Conservation (phyloP, 2,797 vertebrate species). For the Sternotherus odoratus region DNA sequence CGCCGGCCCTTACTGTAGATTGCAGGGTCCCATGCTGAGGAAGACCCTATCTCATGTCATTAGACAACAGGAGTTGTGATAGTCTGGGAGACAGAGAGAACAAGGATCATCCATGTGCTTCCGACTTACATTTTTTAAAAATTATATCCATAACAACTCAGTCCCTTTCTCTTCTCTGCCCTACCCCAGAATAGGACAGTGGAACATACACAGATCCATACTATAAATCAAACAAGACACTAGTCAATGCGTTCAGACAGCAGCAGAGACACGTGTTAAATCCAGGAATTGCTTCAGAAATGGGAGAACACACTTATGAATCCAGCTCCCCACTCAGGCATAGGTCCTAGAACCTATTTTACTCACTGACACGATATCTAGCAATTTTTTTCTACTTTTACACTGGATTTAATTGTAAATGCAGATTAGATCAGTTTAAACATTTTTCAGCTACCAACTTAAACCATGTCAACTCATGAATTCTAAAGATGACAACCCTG, state of each 20-base stretch:
- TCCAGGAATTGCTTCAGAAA: not conserved
- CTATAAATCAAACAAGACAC: not conserved
- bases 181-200: not conserved
- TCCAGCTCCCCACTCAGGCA: not conserved
- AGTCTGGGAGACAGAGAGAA: not conserved
- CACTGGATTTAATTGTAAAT: constrained; percentile 29
- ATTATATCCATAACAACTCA: constrained; percentile 36
- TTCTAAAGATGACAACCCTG: constrained; percentile 43
- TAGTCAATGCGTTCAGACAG: rapidly evolving
- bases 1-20: no score
- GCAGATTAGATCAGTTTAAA: constrained; percentile 32
- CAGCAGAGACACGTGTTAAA: not conserved
- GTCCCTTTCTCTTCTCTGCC: constrained; percentile 18
- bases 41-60: not conserved
- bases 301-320: not conserved
- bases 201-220: rapidly evolving
- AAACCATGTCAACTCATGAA: constrained; percentile 45
- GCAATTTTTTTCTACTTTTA: not conserved
- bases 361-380: not conserved
- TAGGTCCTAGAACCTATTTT: not conserved
- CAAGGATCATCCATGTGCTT: constrained; percentile 19
- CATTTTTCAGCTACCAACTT: constrained; percentile 15
- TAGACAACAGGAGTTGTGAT: not conserved
- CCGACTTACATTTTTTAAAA: no score
- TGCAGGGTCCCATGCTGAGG: not conserved